phyloP scores from a whole-genome alignment of 2,888 invertebrate species.

The Scaptomyza cyrtandrae region DNA sequence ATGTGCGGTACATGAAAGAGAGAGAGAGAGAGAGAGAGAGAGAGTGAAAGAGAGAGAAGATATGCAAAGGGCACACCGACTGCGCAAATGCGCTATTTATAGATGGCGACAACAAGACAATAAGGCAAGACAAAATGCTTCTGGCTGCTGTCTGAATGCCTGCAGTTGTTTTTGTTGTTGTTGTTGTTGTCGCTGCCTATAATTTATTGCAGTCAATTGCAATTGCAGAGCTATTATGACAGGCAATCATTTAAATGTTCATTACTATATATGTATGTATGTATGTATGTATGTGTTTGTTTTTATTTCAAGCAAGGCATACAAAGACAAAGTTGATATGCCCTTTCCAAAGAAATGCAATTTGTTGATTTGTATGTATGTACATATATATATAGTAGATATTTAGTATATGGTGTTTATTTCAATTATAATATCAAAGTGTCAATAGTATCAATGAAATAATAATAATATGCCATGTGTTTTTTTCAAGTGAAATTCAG shows the following conservation, averaged over 20 bases:
- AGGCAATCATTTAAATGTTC: slow-evolving; percentile 28
- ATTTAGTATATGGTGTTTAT: too few relatives aligned
- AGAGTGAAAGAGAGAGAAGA: too few relatives aligned
- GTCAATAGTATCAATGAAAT: slow-evolving; percentile 20
- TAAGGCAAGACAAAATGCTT: not conserved
- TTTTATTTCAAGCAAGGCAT: slow-evolving; percentile 14
- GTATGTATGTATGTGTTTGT: slow-evolving; percentile 12
- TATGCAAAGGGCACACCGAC: slow-evolving; percentile 7
- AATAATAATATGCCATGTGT: slow-evolving; percentile 39
- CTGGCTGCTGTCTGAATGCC: too few relatives aligned
- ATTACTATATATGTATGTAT: not conserved
- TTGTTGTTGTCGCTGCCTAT: slow-evolving; percentile 45
- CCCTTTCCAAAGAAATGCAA: slow-evolving; percentile 13
- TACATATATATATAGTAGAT: too few relatives aligned
- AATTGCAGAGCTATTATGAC: slow-evolving; percentile 61
- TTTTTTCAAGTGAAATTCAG: slow-evolving; percentile 19
- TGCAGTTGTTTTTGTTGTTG: not conserved
- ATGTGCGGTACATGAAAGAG: not conserved
- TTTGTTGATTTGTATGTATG: not conserved
- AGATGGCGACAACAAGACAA: slow-evolving; percentile 14
- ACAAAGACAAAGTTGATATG: slow-evolving; percentile 22
- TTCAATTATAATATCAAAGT: slow-evolving; percentile 38
- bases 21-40: too few relatives aligned
- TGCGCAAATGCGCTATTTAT: slow-evolving; percentile 37
- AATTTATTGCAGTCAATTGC: slow-evolving; percentile 60